Base-by-base conservation (phyloP, 92 coral and sea anemone species). In the Bergia puertoricense region DNA sequence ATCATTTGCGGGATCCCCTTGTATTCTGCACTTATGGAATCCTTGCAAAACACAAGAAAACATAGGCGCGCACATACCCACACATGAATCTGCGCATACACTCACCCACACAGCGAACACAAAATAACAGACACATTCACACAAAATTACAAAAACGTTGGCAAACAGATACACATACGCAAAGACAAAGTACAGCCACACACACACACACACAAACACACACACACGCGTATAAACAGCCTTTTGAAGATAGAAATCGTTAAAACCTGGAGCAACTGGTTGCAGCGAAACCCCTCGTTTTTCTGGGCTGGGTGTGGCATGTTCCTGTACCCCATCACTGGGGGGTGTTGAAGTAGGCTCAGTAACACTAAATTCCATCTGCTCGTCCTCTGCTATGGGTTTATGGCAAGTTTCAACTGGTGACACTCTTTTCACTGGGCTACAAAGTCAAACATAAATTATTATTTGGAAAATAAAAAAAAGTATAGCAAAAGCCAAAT, bases 361-460 rank as follows among this genome's bases (percentile, higher is more conserved):
- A 16, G 79, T 18, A 69, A 22, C 71, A 73, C 46, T 84, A 48
- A 84, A 45, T 45, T 84, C 87, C 79, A 84, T 84, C 56, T 84
- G 79, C 66, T 71, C 87, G 37, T 84, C 77, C 13, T 71, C 87
- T 30, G 43, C 46, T 22, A 22, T 68, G 1, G 67, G 23, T 46
- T 48, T 45, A 42, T 48, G 48, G 62, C 5, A n/a, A 8, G 87
- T 15, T 48, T 71, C 65, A 84, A 84, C 78, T 30, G 87, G 48
- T 7, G 78, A 72, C 50, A 38, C 66, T n/a, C 66, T 20, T 37
- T 84, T 84, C 30, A 71, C 68, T 69, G 87, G 87, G 79, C 87
- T 84, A 56, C 87, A 69, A 84, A 69, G 43, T 14, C 23, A 18
- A 23, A 84, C 0, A 10, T 5, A 36, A 68, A 16, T 46, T n/a